Conservation (phyloP, 2,888 invertebrate genomes). For the Gerris lacustris region DNA sequence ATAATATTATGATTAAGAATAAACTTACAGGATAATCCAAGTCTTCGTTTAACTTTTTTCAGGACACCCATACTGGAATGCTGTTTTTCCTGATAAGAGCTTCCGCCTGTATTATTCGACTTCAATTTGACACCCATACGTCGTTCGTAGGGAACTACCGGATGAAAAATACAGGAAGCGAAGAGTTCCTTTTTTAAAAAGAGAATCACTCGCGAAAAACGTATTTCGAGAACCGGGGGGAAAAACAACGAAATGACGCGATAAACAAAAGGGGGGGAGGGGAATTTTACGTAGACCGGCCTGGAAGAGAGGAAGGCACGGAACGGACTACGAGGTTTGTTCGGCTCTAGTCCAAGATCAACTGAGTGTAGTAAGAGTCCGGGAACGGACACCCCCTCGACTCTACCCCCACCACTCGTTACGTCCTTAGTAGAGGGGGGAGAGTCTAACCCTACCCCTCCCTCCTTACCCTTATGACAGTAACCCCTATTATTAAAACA, state of each 20-base stretch:
- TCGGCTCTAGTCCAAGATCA: not conserved
- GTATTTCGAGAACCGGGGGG: not conserved
- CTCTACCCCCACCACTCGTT: not conserved
- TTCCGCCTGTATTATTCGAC: not conserved
- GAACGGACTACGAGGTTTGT: not conserved
- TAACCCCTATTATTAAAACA: not conserved
- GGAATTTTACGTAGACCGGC: too few relatives aligned
- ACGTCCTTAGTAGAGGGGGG: too few relatives aligned
- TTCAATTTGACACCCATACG: conserved; percentile 9
- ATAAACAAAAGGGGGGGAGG: not conserved
- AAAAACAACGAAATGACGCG: not conserved
- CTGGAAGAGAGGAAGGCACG: not conserved
- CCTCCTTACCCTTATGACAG: not conserved
- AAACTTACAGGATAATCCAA: conserved; percentile 6
- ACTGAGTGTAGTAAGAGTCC: not conserved
- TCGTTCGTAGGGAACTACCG: not conserved
- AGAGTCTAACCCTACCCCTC: not conserved
- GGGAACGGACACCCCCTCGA: not conserved
- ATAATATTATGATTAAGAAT: not conserved
- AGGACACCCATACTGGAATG: conserved; percentile 3
- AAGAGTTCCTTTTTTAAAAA: too few relatives aligned
- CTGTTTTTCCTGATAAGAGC: not conserved
- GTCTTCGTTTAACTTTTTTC: conserved; percentile 3
- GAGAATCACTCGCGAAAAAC: not conserved
- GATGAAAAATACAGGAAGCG: not conserved